Base-by-base conservation (phyloP, 1,140 invertebrate species). In the Drosophila bocqueti region DNA sequence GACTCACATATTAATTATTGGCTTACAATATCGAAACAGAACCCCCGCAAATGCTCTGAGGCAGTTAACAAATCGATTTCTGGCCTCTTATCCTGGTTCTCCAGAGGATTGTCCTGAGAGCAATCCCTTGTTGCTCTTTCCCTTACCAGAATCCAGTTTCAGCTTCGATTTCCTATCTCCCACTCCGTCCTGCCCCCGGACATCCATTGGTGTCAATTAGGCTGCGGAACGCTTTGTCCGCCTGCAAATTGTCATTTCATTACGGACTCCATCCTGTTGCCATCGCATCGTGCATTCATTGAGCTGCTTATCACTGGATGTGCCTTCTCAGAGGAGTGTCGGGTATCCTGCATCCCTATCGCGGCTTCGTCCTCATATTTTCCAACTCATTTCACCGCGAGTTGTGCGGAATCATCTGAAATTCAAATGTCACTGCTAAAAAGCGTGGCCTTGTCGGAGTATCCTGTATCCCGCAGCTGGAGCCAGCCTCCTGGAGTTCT, bases 381-480 rank as follows among this genome's bases (percentile, higher is more conserved):
- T 92, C 83, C 86, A 83, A 89, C 65, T 85, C 91, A 92, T 89
- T 92, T 85, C 74, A 69, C 79, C 24, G 79, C 49, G 75, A 57
- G 75, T 79, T 69, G 59, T 60, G 62, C 34, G 68, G 59, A 49
- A 71, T 72, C 81, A 90, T 76, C 81, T 77, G 57, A 87, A 86
- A 90, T 78, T 85, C 89, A 91, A 86, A 91, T 86, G 79, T 89
- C 82, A 78, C 60, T 67, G 81, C 57, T 77, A 74, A 86, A 78
- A 79, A 81, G 79, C 82, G 75, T 59, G 77, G 57, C 75, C 80
- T 52, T 79, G 77, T 76, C 50, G 15, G 29, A 38, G 58, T 55
- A 55, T 77, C 47, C 26, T 50, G 47, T 50, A n/a, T 50, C 45
- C 54, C 13, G 34, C 1, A 2, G 29, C 49, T 13, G 29, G 0